Evolutionary conservation across 2,888 invertebrate species (phyloP), one percentile per base, ranked within the genome.

Genomic region (Neocrepidodera transversa): DNA sequence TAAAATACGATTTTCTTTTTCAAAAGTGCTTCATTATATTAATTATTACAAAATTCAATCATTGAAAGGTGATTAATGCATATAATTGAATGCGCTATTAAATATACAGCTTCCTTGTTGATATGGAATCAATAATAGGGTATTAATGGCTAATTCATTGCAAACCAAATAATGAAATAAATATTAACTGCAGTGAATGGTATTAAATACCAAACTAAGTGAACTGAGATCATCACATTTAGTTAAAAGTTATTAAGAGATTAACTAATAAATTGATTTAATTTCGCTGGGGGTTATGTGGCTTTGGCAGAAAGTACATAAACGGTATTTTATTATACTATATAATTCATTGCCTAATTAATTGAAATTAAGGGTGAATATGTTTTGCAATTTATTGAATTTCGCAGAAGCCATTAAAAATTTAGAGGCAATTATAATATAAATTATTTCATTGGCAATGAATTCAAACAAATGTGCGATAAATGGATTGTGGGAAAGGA

Each of bases 251-350:
- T 13, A 53, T 53, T 53, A 40, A 43, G 43, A 23, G 42, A 53
- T 43, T 47, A 54, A 11, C 54, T 45, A 36, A 30, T 47, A 45
- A 54, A 54, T 47, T 20, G 26, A 26, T 47, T 26, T 54, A 45
- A 54, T 54, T 54, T 26, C 47, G 23, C 18, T 43, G 43, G 14
- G 42, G 53, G 30, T 53, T 53, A 43, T 43, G 10, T 42, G 42
- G 18, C 8, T 42, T 42, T 42, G 42, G 42, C 42, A 32, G 11
- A 32, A 32, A 32, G 13, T 32, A 13, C 13, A 42, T 42, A 42
- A 42, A 42, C 20, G 23, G 20, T 20, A 18, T 20, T 42, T 42
- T 42, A 42, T 42, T 42, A 42, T 20, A 20, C n/a, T 23, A 18
- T 20, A 42, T 42, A 42, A 42, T 20, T 42, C 42, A 20, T 10